phyloP scores from a whole-genome alignment of 2,113 vertebrate species.

The Cavia porcellus region DNA sequence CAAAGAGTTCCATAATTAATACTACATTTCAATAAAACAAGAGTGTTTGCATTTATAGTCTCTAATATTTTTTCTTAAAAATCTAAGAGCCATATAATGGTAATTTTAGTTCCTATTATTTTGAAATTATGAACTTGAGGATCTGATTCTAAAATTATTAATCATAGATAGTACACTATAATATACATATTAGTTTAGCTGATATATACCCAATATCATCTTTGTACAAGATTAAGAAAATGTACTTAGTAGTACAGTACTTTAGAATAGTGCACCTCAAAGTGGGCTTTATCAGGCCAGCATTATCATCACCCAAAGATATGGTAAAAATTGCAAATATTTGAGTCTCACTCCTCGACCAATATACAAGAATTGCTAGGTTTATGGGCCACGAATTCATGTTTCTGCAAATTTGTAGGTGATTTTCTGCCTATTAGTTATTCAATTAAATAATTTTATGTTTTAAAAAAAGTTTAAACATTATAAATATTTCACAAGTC shows the following conservation, averaged over 20 bases:
- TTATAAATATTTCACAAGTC: slow-evolving; percentile 12
- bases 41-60: neutral
- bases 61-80: neutral
- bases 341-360: neutral
- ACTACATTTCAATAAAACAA: slow-evolving; percentile 13
- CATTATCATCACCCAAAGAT: neutral
- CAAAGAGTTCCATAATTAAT: neutral
- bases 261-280: neutral
- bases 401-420: neutral
- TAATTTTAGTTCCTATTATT: neutral
- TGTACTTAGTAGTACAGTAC: neutral
- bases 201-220: neutral
- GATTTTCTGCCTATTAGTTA: neutral
- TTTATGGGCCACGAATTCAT: neutral
- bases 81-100: neutral
- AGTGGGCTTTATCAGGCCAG: neutral
- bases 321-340: neutral
- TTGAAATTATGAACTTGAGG: neutral
- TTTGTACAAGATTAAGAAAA: neutral
- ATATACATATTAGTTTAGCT: neutral
- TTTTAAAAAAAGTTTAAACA: neutral
- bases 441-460: neutral
- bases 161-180: neutral
- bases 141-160: slow-evolving; percentile 27
- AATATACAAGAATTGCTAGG: neutral